Evolutionary conservation across 2,888 invertebrate genomes (phyloP), one percentile per base, ranked within the genome.

Genomic region (Cyclophora albipunctata): DNA sequence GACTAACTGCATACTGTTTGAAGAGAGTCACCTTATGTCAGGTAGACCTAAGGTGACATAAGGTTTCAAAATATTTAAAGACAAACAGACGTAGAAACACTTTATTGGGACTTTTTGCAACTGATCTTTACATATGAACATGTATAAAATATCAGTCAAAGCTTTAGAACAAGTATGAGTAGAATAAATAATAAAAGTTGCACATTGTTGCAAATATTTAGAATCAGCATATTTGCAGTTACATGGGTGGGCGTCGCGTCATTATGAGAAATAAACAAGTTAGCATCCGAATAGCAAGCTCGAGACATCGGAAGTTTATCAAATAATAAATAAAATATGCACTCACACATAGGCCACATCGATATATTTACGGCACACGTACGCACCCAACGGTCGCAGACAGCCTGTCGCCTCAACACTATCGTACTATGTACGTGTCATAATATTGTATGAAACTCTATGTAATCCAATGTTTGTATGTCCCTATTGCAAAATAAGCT

Each of bases 371-470:
- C 77, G 65, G 74, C 79, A 84, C 81, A 84, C 82, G 73, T 73
- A 67, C 78, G 73, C 74, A 78, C 68, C 73, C 72, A 75, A 64
- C 80, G 76, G 60, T 51, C 75, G 81, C 87, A 88, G 88, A 88
- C 88, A 78, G 88, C 84, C 71, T 87, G 88, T 88, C 88, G 88
- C 88, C 84, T 83, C 81, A 80, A 71, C 81, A 74, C 79, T 83
- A 85, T 83, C 79, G 73, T 77, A 73, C 75, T 81, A 81, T 75
- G 74, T 82, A 82, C 71, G 71, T 80, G 78, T 54, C 67, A 70
- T 78, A 43, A 74, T 71, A 63, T 57, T 67, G 66, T 75, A 78
- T 75, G 72, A 74, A 75, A 69, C 67, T 71, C 72, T 73, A 78
- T 78, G 77, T 81, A 79, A 81, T 81, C 73, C 73, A 77, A 79